Conservation (phyloP, 2,797 vertebrate genomes). For the Arrhamphus sclerolepis region DNA sequence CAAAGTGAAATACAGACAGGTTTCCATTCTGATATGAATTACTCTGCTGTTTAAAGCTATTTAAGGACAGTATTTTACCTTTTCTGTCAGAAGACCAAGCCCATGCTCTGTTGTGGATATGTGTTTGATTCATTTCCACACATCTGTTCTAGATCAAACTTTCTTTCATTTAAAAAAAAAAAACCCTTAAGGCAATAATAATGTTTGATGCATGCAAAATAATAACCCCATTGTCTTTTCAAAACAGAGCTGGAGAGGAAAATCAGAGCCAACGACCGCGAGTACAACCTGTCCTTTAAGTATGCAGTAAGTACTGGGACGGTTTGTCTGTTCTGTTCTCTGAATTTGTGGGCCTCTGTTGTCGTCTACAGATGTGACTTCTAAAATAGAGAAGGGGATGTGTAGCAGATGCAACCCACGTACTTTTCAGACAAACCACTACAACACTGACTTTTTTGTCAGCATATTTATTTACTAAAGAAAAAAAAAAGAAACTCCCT, state of each 20-base stretch:
- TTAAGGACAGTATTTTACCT: too few species aligned
- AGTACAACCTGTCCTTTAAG: constrained; percentile 86
- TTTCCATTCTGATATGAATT: background rate
- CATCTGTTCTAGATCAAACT: constrained; percentile 1
- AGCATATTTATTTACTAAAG: constrained; percentile 4
- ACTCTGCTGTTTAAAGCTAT: too few species aligned
- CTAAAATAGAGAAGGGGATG: background rate
- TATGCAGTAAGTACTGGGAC: constrained; percentile 87
- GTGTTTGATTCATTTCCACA: background rate
- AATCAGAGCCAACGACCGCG: constrained; percentile 88
- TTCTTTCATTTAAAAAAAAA: background rate
- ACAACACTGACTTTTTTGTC: background rate
- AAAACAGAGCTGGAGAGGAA: constrained; percentile 85
- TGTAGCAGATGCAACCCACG: background rate
- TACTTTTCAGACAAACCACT: constrained; percentile 3
- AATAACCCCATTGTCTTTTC: constrained; percentile 17
- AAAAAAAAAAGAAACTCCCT: background rate
- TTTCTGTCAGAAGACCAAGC: too few species aligned
- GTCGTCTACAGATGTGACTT: background rate
- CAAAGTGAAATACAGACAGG: too few species aligned
- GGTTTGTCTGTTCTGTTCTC: background rate
- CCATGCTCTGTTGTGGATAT: too few species aligned
- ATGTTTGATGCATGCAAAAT: background rate
- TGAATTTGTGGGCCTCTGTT: background rate
- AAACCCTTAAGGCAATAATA: too few species aligned